phyloP scores from a whole-genome alignment of 2,113 vertebrate species.

The Cavia aperea region DNA sequence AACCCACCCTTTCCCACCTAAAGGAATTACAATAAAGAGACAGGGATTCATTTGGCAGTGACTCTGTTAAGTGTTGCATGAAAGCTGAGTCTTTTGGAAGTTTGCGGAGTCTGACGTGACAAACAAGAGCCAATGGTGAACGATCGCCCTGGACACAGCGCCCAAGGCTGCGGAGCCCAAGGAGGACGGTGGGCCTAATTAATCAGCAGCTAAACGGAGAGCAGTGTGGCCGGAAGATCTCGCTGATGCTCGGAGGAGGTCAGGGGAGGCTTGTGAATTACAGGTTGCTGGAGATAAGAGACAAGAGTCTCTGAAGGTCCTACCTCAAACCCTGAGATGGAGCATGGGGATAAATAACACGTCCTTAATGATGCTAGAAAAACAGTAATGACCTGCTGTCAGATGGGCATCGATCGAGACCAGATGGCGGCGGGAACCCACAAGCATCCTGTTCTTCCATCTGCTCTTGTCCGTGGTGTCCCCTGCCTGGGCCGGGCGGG shows the following conservation, averaged over 20 bases:
- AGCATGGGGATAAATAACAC: conserved; percentile 59
- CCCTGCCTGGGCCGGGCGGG: background rate
- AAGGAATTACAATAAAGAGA: background rate
- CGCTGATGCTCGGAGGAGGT: conserved; percentile 28
- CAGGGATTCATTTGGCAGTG: conserved; percentile 51
- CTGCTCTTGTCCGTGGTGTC: conserved; percentile 49
- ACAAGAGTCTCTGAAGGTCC: conserved; percentile 53
- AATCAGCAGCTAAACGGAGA: conserved; percentile 37
- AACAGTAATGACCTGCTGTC: conserved; percentile 57
- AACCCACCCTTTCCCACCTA: background rate
- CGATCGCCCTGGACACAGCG: conserved; percentile 34
- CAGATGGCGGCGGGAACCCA: conserved; percentile 68
- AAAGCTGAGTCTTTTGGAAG: conserved; percentile 36
- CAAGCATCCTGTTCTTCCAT: conserved; percentile 60
- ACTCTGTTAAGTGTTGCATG: conserved; percentile 40
- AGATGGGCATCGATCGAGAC: conserved; percentile 65
- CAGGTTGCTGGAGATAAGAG: conserved; percentile 26
- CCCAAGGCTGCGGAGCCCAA: conserved; percentile 48
- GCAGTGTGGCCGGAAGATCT: accelerated
- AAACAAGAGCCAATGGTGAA: conserved; percentile 39
- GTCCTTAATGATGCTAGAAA: conserved; percentile 50
- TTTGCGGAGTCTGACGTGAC: conserved; percentile 52
- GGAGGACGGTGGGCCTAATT: conserved; percentile 55
- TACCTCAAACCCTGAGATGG: conserved; percentile 47
- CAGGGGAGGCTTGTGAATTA: conserved; percentile 55